Evolutionary conservation across 2,113 vertebrate species (phyloP).

Genomic region (Microtus pennsylvanicus): DNA sequence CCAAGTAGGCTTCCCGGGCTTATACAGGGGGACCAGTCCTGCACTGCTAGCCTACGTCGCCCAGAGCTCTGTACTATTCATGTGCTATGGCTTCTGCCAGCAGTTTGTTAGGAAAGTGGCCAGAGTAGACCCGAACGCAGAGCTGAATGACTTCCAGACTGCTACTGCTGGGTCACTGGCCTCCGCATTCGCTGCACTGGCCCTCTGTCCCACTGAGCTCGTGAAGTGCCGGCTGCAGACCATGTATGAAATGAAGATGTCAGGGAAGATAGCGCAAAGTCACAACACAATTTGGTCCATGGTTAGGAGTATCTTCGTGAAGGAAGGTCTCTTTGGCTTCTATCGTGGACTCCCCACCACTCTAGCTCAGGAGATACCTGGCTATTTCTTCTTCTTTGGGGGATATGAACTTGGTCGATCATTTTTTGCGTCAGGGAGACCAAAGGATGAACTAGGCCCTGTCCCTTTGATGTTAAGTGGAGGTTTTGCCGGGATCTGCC

Average conservation of each 20-base stretch:
- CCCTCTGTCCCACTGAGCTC: conserved; percentile 95
- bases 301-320: conserved; percentile 89
- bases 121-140: conserved; percentile 86
- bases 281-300: conserved; percentile 94
- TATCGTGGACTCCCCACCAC: conserved; percentile 92
- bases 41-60: conserved; percentile 95
- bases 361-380: conserved; percentile 91
- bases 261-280: conserved; percentile 90
- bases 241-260: conserved; percentile 94
- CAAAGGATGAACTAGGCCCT: conserved; percentile 94
- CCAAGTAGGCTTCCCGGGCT: conserved; percentile 92
- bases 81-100: conserved; percentile 98
- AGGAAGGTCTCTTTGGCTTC: conserved; percentile 91
- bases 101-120: conserved; percentile 89
- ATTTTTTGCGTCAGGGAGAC: conserved; percentile 89
- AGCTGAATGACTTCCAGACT: conserved; percentile 94
- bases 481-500: conserved; percentile 93
- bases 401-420: conserved; percentile 93
- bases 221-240: conserved; percentile 97
- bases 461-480: conserved; percentile 93
- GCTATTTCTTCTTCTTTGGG: conserved; percentile 96
- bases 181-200: conserved; percentile 94
- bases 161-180: conserved; percentile 94
- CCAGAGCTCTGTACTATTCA: conserved; percentile 96
- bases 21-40: conserved; percentile 95